Percentiles rank a stretch among this genome's conserved stretches.
Conservation (phyloP, 2,113 vertebrate genomes). For the Petrocephalus microphthalmus region DNA sequence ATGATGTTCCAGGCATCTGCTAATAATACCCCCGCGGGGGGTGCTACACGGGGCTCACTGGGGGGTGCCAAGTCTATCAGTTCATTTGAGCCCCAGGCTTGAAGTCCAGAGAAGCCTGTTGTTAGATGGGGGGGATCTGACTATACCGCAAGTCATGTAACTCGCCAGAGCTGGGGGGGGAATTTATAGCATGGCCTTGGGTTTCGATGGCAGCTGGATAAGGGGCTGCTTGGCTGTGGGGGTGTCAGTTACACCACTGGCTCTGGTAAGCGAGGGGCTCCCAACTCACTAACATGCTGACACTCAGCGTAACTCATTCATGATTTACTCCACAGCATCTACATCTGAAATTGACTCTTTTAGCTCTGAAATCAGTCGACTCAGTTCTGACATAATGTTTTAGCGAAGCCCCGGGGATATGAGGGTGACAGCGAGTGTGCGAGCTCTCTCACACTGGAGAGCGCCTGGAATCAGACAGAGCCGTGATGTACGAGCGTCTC, state of each 20-base stretch:
- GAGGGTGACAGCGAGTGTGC: conserved; percentile 44
- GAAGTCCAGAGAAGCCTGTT: neutral
- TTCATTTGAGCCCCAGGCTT: neutral
- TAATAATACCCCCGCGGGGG: neutral
- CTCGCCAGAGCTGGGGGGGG: conserved; percentile 39
- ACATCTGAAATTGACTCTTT: conserved; percentile 40
- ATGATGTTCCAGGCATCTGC: neutral
- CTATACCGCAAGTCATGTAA: conserved; percentile 18
- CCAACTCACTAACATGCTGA: neutral
- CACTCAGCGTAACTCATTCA: neutral
- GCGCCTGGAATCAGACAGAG: neutral
- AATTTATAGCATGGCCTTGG: conserved; percentile 36
- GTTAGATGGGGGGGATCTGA: conserved; percentile 16
- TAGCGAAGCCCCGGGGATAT: conserved; percentile 44
- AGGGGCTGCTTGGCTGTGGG: conserved; percentile 33
- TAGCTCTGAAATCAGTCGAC: conserved; percentile 38
- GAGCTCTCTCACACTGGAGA: conserved; percentile 28
- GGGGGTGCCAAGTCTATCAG: neutral
- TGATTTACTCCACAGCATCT: conserved; percentile 8
- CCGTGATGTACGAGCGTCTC: neutral
- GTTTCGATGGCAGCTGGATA: conserved; percentile 51
- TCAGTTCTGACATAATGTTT: conserved; percentile 38
- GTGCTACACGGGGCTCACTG: neutral
- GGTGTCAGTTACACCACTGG: conserved; percentile 29
- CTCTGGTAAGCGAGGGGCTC: neutral